phyloP scores from a whole-genome alignment of 2,888 invertebrate species.

The Ferdinandea cuprea region DNA sequence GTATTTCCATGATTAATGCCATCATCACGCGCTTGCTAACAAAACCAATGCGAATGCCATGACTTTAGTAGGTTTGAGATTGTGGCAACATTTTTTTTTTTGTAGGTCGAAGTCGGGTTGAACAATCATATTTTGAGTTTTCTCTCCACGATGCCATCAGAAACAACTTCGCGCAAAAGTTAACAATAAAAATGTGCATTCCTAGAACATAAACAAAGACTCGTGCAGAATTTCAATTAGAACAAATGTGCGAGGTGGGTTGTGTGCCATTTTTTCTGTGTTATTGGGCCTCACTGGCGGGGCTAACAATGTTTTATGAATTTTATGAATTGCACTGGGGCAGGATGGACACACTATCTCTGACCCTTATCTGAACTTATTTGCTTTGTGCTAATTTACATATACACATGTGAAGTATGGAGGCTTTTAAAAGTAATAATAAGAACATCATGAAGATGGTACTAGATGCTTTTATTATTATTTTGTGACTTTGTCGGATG shows the following conservation, averaged over 20 bases:
- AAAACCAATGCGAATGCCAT: constrained; percentile 16
- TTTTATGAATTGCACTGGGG: constrained; percentile 30
- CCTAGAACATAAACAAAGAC: constrained; percentile 70
- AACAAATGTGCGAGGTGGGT: constrained; percentile 71
- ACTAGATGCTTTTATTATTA: too few relatives aligned
- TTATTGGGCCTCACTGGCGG: constrained; percentile 50
- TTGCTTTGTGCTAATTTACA: constrained; percentile 39
- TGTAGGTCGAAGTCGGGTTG: constrained; percentile 38
- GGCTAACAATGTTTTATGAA: constrained; percentile 34
- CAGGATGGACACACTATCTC: constrained; percentile 51
- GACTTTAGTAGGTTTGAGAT: constrained; percentile 10
- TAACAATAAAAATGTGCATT: constrained; percentile 46
- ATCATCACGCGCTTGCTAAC: constrained; percentile 57
- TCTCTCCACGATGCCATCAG: constrained; percentile 58
- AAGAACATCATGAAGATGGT: constrained; percentile 5
- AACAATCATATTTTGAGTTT: constrained; percentile 23
- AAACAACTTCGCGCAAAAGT: constrained; percentile 37
- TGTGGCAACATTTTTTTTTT: constrained; percentile 4
- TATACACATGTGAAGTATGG: not conserved
- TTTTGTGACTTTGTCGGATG: too few relatives aligned
- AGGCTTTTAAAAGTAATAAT: not conserved
- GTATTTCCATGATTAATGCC: constrained; percentile 54
- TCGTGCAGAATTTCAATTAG: constrained; percentile 78
- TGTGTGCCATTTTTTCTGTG: constrained; percentile 66
- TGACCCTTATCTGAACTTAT: constrained; percentile 64